Percentiles rank a stretch among this genome's conserved stretches.
phyloP scores from a whole-genome alignment of 1,140 invertebrate species.

The Andrena cerasifolii region DNA sequence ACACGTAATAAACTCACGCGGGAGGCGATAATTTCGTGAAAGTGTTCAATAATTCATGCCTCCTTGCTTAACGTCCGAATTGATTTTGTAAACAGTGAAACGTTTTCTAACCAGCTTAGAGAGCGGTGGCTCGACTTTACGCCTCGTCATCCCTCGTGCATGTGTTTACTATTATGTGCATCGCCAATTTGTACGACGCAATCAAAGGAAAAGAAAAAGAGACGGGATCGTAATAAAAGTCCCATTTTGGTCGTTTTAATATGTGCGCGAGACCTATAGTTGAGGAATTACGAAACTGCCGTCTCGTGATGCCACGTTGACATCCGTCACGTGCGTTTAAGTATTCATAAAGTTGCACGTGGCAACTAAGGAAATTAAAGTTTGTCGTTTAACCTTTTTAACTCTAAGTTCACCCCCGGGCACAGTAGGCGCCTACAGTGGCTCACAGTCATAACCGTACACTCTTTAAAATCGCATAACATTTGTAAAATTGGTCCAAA shows the following conservation, averaged over 20 bases:
- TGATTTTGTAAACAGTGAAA: slow-evolving; percentile 11
- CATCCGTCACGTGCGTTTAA: not conserved
- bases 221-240: too few species aligned
- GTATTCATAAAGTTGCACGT: too few species aligned
- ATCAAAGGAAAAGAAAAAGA: too few species aligned
- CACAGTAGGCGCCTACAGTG: too few species aligned
- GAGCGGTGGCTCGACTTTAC: not conserved
- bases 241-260: not conserved
- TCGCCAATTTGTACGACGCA: not conserved
- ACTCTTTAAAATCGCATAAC: too few species aligned
- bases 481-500: too few species aligned
- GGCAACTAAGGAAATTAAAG: not conserved
- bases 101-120: slow-evolving; percentile 14
- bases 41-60: slow-evolving; percentile 34
- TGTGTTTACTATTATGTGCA: not conserved
- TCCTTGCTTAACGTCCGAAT: not conserved
- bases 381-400: not conserved
- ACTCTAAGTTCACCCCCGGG: too few species aligned
- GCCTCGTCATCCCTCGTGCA: not conserved
- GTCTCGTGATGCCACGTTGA: not conserved
- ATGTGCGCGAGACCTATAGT: not conserved
- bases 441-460: too few species aligned
- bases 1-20: not conserved
- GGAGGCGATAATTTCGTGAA: slow-evolving; percentile 10
- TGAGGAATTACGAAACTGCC: not conserved